Conservation (phyloP, 2,888 invertebrate genomes). For the Branchipolynoe longqiensis region DNA sequence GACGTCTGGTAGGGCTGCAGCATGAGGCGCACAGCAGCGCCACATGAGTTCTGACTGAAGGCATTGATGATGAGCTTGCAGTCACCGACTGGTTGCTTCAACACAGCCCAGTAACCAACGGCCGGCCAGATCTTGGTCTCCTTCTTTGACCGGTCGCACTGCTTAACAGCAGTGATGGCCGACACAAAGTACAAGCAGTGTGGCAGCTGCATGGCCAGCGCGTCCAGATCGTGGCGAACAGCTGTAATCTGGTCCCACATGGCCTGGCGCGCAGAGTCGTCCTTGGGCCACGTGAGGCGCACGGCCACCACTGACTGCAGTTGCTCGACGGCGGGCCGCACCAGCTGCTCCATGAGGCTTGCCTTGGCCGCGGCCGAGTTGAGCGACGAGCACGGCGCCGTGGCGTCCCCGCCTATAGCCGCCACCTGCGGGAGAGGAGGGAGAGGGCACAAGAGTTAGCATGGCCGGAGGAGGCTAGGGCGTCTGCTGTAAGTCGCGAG, state of each 20-base stretch:
- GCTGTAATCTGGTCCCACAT: slow-evolving; percentile 8
- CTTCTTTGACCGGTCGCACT: neutral
- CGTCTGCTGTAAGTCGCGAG: too few relatives aligned
- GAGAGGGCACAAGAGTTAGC: slow-evolving; percentile 24
- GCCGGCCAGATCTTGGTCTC: slow-evolving; percentile 32
- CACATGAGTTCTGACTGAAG: slow-evolving; percentile 6
- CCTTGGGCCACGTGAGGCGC: slow-evolving; percentile 28
- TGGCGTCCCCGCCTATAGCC: neutral
- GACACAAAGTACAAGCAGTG: slow-evolving; percentile 21
- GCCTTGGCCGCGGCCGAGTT: neutral
- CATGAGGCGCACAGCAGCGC: slow-evolving; percentile 25
- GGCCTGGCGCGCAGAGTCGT: neutral
- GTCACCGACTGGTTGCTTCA: neutral
- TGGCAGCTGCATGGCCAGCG: neutral
- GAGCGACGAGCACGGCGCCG: slow-evolving; percentile 4
- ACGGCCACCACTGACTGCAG: slow-evolving; percentile 1
- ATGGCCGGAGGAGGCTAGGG: too few relatives aligned
- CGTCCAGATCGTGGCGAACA: neutral
- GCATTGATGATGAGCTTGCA: slow-evolving; percentile 5
- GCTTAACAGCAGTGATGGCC: slow-evolving; percentile 32
- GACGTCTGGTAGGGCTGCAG: slow-evolving; percentile 46
- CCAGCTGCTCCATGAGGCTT: neutral
- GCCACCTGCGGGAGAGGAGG: slow-evolving; percentile 29
- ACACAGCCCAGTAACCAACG: slow-evolving; percentile 29
- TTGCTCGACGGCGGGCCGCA: slow-evolving; percentile 1